Percentiles rank a stretch among this genome's conserved stretches.
phyloP scores from a whole-genome alignment of 1,140 invertebrate species.

The Protaetia brevitarsis region DNA sequence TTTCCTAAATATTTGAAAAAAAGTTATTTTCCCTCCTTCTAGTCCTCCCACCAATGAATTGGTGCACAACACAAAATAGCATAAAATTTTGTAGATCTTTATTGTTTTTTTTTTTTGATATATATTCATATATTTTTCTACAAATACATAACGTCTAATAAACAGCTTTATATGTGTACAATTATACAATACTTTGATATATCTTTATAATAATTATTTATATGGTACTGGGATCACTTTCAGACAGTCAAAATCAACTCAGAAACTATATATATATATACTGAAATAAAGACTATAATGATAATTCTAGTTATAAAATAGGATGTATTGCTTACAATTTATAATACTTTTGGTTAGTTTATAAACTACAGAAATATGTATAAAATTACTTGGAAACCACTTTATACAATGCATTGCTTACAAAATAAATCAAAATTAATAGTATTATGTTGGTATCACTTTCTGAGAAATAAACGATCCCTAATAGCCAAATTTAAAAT shows the following conservation, averaged over 20 bases:
- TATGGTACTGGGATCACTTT: neutral
- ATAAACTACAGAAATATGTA: too few relatives aligned
- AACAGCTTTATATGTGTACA: conserved; percentile 6
- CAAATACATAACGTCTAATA: conserved; percentile 18
- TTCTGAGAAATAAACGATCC: neutral
- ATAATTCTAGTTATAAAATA: neutral
- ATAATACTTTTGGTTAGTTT: too few relatives aligned
- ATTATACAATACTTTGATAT: neutral
- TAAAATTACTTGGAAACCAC: too few relatives aligned
- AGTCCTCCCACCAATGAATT: too few relatives aligned
- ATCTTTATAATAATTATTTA: neutral
- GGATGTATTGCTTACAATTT: neutral
- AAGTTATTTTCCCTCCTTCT: too few relatives aligned
- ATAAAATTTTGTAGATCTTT: neutral
- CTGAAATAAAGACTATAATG: too few relatives aligned
- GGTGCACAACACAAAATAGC: neutral
- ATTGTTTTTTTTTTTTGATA: neutral
- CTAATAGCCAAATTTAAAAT: too few relatives aligned
- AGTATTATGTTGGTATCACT: neutral
- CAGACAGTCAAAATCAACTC: neutral
- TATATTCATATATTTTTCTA: conserved; percentile 7
- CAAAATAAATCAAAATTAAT: too few relatives aligned
- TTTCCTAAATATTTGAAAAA: too few relatives aligned
- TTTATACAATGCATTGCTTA: too few relatives aligned
- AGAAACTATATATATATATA: neutral